phyloP scores from a whole-genome alignment of 2,113 vertebrate genomes.

The Psammodynastes pulverulentus region DNA sequence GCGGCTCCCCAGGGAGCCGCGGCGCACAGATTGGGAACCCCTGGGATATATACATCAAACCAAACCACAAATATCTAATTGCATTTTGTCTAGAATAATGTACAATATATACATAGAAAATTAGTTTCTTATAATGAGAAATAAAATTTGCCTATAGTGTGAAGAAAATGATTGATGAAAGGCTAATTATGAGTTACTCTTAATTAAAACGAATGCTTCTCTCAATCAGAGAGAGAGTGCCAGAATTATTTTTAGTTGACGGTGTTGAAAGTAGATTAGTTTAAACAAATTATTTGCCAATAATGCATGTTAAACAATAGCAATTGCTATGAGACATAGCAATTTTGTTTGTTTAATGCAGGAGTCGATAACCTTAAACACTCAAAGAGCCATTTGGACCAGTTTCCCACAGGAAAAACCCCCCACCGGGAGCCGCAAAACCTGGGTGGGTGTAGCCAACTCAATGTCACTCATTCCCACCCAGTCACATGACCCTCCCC shows the following conservation, averaged over 20 bases:
- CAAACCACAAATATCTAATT: neutral
- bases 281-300: neutral
- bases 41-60: neutral
- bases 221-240: neutral
- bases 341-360: neutral
- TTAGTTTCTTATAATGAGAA: neutral
- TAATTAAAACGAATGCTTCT: neutral
- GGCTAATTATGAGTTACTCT: neutral
- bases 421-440: no score
- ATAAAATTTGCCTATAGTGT: neutral
- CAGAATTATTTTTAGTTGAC: neutral
- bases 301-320: neutral
- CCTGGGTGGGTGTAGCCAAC: no score
- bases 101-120: neutral
- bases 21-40: no score
- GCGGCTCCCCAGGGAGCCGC: no score
- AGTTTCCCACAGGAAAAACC: no score
- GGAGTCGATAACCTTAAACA: no score
- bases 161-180: neutral
- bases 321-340: neutral
- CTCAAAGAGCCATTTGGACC: no score
- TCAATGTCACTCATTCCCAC: no score
- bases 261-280: neutral
- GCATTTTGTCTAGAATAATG: neutral
- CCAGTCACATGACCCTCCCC: no score